A percentile compares a stretch with the other conserved stretches of the same genome.
phyloP scores from a whole-genome alignment of 2,888 invertebrate genomes.

The Lordiphosa fenestrarum region DNA sequence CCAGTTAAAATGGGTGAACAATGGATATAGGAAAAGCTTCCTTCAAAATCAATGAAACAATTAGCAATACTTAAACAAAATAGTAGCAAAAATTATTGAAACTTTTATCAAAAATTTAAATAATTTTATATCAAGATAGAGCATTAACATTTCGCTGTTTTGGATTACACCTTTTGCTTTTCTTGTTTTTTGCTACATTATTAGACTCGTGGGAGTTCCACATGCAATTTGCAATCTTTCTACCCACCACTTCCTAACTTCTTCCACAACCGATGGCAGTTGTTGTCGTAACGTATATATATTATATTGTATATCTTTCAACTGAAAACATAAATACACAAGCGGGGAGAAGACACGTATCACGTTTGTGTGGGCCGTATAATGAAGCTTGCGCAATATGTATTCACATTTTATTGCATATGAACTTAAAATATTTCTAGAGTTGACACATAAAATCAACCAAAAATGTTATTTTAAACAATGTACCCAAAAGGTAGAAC shows the following conservation, averaged over 20 bases:
- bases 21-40: no score
- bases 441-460: conserved; percentile 35
- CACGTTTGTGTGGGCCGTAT: conserved; percentile 23
- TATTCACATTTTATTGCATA: conserved; percentile 54
- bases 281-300: conserved; percentile 39
- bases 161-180: conserved; percentile 22
- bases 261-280: conserved; percentile 30
- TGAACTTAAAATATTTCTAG: conserved; percentile 43
- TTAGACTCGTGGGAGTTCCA: conserved; percentile 61
- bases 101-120: no score
- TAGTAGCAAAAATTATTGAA: no score
- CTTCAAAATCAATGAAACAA: no score
- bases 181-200: conserved; percentile 40
- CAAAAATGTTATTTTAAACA: no score
- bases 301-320: conserved; percentile 48
- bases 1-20: no score
- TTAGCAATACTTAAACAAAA: no score
- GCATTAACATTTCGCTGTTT: conserved; percentile 5
- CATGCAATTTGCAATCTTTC: conserved; percentile 63
- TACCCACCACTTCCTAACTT: conserved; percentile 32
- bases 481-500: no score
- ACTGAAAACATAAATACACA: conserved; percentile 50
- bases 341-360: conserved; percentile 11
- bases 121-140: conserved; percentile 6
- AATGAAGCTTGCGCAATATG: conserved; percentile 11